A percentile compares a stretch with the other conserved stretches of the same genome.
phyloP scores from a whole-genome alignment of 2,113 vertebrate genomes.

The Pluvianellus socialis region DNA sequence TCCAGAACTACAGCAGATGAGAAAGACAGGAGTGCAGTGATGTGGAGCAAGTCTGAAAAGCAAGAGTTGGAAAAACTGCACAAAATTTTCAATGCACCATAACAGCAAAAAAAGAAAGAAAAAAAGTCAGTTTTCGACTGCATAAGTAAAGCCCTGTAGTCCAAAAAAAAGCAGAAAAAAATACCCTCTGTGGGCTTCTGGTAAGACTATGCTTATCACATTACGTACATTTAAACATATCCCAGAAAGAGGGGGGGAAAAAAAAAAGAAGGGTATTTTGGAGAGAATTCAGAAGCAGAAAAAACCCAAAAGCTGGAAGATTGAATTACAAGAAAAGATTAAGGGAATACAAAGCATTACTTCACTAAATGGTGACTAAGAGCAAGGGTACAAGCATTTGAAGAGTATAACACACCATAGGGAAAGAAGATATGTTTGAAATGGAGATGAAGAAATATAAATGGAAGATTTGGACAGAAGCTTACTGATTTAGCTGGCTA shows the following conservation, averaged over 20 bases:
- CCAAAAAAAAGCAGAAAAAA: background rate
- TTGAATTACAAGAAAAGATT: conserved; percentile 42
- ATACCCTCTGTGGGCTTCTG: background rate
- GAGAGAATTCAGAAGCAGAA: background rate
- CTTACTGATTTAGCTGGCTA: background rate
- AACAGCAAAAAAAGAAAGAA: background rate
- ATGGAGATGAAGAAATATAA: conserved; percentile 29
- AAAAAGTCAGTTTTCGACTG: background rate
- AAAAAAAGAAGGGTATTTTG: background rate
- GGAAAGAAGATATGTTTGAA: background rate
- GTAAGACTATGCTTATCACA: conserved; percentile 3
- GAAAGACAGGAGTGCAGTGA: conserved; percentile 33
- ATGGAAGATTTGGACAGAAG: conserved; percentile 12
- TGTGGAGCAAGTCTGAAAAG: conserved; percentile 31
- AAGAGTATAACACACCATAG: background rate
- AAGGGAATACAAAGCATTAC: conserved; percentile 46
- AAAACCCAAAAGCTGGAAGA: background rate
- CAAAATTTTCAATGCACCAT: background rate
- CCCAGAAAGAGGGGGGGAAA: rapidly evolving
- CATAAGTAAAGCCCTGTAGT: background rate
- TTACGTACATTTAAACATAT: background rate
- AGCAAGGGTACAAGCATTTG: conserved; percentile 8
- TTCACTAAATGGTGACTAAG: conserved; percentile 51
- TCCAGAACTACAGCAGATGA: conserved; percentile 41
- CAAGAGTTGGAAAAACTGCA: background rate